Conservation (phyloP, 2,797 vertebrate species). For the Hafferia zeledoni region DNA sequence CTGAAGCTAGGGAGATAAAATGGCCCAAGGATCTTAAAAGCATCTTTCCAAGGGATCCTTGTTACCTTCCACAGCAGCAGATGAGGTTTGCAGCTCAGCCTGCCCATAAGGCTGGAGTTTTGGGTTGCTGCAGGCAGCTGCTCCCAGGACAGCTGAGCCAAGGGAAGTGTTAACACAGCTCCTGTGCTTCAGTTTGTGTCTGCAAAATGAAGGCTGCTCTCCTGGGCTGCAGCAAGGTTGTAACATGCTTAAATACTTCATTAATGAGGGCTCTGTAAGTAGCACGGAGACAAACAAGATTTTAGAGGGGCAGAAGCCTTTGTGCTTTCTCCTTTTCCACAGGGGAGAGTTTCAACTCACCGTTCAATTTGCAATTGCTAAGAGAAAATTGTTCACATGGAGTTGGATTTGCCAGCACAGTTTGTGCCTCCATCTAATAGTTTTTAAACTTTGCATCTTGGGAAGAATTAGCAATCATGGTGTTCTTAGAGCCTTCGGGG, state of each 20-base stretch:
- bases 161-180: not conserved
- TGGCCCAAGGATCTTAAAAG: not conserved
- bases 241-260: conserved; percentile 41
- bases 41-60: not conserved
- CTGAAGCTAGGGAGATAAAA: not conserved
- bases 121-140: not conserved
- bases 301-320: conserved; percentile 25
- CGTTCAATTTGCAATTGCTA: conserved; percentile 44
- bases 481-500: not conserved
- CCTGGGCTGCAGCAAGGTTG: conserved; percentile 19
- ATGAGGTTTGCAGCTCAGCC: not conserved
- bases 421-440: conserved; percentile 35
- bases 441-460: conserved; percentile 49
- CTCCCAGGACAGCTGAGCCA: not conserved
- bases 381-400: not conserved
- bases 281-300: not conserved
- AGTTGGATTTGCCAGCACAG: conserved; percentile 36
- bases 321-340: conserved; percentile 3
- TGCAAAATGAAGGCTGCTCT: conserved; percentile 8
- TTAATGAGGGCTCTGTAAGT: conserved; percentile 40
- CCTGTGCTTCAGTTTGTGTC: not conserved
- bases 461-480: conserved; percentile 36
- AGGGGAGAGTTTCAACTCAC: conserved; percentile 21
- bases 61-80: not conserved
- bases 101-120: not conserved